Evolutionary conservation across 2,113 vertebrate species (phyloP), one percentile per base, ranked within the genome.

Genomic region (Oreochromis aureus): DNA sequence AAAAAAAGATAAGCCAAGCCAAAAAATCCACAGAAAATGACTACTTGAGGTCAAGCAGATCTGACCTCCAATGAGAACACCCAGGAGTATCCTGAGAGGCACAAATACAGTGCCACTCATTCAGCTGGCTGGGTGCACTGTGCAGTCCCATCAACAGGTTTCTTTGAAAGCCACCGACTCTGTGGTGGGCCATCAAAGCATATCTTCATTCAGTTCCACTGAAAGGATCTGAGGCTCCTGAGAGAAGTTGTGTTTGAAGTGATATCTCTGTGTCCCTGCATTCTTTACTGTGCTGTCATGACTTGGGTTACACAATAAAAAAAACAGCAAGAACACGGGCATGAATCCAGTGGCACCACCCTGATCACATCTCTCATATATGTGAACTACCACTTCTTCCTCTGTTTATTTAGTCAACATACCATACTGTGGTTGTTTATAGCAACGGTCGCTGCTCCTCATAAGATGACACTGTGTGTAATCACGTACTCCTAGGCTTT

Each of bases 171-270:
- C 48, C 87, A 79, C 83, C 66, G 90, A 88, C 94, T 93, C 92
- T 88, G 94, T 78, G 95, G 94, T 95, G 93, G 95, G 92, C 87
- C 92, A 95, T 96, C 94, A 95, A 94, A 95, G 92, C 93, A 92
- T 90, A 95, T 95, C 94, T 95, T 89, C 90, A 92, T 90, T 93
- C 90, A 89, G 83, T 79, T 90, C 89, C 86, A 87, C 79, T 91
- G 89, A 94, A 93, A 90, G 88, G 93, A 95, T 96, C 91, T 91
- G 85, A 94, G 90, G 87, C 84, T 92, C 80, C 87, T 84, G 89
- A 91, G 81, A 91, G 82, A 92, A 85, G 81, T 61, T n/a, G 83
- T 85, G 94, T 95, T 96, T 96, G 94, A 96, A 96, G 95, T 95
- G 95, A 96, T 96, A 97, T 94, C 94, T 93, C 91, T 89, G 82